A percentile compares a stretch with the other conserved stretches of the same genome.
Evolutionary conservation across 2,888 invertebrate genomes (phyloP).

Genomic region (Yponomeuta malinellus): DNA sequence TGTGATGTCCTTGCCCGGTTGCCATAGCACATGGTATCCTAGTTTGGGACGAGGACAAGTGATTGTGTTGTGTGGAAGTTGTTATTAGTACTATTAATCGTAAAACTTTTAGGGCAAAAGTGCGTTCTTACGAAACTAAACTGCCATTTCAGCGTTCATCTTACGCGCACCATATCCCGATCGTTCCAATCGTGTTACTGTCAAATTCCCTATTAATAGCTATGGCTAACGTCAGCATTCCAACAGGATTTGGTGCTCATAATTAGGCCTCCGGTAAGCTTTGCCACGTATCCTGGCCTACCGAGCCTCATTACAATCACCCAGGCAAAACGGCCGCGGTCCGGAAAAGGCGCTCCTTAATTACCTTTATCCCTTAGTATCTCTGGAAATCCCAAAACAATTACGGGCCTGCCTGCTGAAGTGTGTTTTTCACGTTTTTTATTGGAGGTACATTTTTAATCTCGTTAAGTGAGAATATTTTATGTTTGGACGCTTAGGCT

Average conservation of each 20-base stretch:
- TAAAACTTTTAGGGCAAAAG: slow-evolving; percentile 15
- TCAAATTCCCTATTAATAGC: no score
- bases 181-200: no score
- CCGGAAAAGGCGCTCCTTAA: slow-evolving; percentile 7
- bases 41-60: no score
- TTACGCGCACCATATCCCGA: no score
- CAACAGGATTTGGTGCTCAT: no score
- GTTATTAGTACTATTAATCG: not conserved
- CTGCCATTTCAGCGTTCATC: not conserved
- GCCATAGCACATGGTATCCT: no score
- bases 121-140: slow-evolving; percentile 28
- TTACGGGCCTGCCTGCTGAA: not conserved
- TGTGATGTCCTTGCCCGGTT: no score
- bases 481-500: slow-evolving; percentile 8
- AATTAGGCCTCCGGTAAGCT: not conserved
- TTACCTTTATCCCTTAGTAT: slow-evolving; percentile 12
- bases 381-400: slow-evolving; percentile 11
- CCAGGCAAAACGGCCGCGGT: not conserved
- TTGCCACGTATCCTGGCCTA: not conserved
- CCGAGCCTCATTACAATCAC: not conserved
- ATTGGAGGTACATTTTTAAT: slow-evolving; percentile 9
- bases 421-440: not conserved
- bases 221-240: no score
- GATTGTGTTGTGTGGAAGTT: no score
- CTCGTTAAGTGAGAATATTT: slow-evolving; percentile 12